Base-by-base conservation (phyloP, 2,888 invertebrate genomes). In the Dorcus parallelipipedus region DNA sequence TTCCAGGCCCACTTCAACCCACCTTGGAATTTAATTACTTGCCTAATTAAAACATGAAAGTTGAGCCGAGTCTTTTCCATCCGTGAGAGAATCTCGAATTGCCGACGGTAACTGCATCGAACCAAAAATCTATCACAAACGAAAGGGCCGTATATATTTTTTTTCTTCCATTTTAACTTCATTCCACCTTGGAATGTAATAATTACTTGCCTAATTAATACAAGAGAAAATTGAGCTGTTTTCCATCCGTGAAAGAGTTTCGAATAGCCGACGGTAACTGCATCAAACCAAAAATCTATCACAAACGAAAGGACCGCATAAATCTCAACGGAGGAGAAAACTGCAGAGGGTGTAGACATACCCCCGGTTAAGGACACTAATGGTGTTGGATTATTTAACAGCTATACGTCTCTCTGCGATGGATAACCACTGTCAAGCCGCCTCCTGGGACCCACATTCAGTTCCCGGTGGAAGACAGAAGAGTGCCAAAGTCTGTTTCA, bases 311-410 rank as follows among this genome's bases (percentile, higher is more conserved):
- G 56, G 56, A 14, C 26, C 20, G 38, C 51, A 45, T 69, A 73
- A 73, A 73, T 72, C 73, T 72, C 73, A 68, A 69, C 69, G 72
- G 73, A 69, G 55, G 72, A 69, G 55, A 55, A 47, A 59, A 41
- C 55, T 55, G 50, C 64, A 58, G 61, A 66, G 62, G 65, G 63
- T 66, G 67, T 58, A 59, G 64, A 58, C 60, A 47, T 56, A 52
- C 49, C 60, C 14, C 60, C 64, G 68, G 66, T 66, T 70, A 69
- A 71, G 72, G 66, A 65, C 73, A 72, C 71, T 78, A 77, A 78
- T 78, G 76, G 76, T 71, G 72, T 71, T 78, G 77, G 78, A 78
- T 78, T 78, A 78, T 78, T 77, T 77, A 78, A 73, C 74, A 75
- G 72, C 74, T 71, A 74, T 76, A 76, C 68, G 69, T 71, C 71